Evolutionary conservation across 2,797 vertebrate genomes (phyloP).

Genomic region (Leontocebus nigricollis): DNA sequence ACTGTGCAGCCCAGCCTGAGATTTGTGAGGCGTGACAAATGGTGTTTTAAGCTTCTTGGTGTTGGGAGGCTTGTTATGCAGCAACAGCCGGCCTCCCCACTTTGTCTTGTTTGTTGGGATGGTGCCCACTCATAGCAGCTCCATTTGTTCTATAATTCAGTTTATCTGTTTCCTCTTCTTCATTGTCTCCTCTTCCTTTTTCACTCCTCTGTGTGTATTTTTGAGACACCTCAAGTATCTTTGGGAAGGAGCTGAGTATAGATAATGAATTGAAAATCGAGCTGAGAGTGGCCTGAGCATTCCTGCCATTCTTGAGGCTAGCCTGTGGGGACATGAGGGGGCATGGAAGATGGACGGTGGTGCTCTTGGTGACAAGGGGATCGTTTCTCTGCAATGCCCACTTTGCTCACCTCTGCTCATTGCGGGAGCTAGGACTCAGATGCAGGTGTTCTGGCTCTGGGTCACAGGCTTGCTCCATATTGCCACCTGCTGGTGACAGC

Average conservation of each 20-base stretch:
- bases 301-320: neutral
- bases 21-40: neutral
- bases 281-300: neutral
- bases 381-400: rapidly evolving
- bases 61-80: neutral
- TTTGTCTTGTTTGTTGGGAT: neutral
- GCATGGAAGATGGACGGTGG: neutral
- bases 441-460: neutral
- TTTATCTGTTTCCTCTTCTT: neutral
- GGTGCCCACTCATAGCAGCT: neutral
- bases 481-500: neutral
- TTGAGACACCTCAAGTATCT: neutral
- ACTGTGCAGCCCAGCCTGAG: rapidly evolving
- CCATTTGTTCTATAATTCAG: neutral
- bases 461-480: neutral
- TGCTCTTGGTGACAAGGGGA: rapidly evolving
- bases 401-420: neutral
- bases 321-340: neutral
- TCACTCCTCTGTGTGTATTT: neutral
- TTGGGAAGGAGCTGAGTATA: neutral
- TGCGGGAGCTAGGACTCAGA: neutral
- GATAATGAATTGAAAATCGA: neutral
- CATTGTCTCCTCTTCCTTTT: neutral
- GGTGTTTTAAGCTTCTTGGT: neutral
- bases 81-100: too few relatives aligned